phyloP scores from a whole-genome alignment of 2,797 vertebrate genomes.

The Clangula hyemalis region DNA sequence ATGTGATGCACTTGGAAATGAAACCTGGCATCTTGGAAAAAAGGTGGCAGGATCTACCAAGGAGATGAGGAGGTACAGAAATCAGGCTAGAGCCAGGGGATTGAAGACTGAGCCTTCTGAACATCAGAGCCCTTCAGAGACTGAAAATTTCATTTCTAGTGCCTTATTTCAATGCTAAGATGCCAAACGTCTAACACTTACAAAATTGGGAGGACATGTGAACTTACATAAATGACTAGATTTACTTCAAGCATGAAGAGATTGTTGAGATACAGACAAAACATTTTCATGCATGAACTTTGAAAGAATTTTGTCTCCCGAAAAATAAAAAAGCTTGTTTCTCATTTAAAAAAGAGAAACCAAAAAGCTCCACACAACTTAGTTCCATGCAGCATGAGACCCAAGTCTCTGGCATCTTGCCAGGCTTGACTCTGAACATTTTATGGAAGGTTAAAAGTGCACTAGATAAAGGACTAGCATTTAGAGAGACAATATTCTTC shows the following conservation, averaged over 20 bases:
- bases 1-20: not conserved
- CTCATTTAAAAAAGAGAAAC: not conserved
- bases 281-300: not conserved
- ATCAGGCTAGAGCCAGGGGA: not conserved
- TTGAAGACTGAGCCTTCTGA: not conserved
- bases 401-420: conserved; percentile 38
- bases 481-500: conserved; percentile 42
- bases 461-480: conserved; percentile 61
- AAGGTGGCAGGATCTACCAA: not conserved
- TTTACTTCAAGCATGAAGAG: not conserved
- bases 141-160: not conserved
- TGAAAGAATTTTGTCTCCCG: not conserved
- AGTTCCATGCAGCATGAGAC: not conserved
- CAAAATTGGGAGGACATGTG: not conserved
- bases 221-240: not conserved
- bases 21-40: conserved; percentile 25
- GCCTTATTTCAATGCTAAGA: not conserved
- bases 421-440: conserved; percentile 55
- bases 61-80: not conserved
- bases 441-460: conserved; percentile 75
- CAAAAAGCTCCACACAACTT: not conserved
- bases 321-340: not conserved
- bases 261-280: not conserved
- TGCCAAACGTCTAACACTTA: conserved; percentile 1
- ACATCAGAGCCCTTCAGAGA: not conserved